These are phyloP conservation scores for Sarcophaga subvicina DNA, from an alignment of 2,888 invertebrate genomes.

Conservation along the genomic window DNA sequence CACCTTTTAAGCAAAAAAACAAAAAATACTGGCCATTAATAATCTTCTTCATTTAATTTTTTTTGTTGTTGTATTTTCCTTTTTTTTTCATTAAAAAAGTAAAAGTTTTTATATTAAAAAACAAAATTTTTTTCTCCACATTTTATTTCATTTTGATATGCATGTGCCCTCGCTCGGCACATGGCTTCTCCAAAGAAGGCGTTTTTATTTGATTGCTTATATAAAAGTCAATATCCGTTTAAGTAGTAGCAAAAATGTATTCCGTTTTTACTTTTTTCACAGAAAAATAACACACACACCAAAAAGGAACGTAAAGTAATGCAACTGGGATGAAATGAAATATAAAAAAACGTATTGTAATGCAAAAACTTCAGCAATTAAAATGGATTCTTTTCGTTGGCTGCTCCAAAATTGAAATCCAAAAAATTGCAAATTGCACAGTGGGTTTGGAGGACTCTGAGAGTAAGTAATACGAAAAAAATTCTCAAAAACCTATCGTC, in stretches of 20 bases:
- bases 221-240: constrained; percentile 62
- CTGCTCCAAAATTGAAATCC: constrained; percentile 11
- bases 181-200: constrained; percentile 4
- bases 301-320: no score
- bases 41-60: neutral
- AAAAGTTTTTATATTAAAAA: constrained; percentile 42
- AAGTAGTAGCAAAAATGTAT: constrained; percentile 41
- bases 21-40: constrained; percentile 8
- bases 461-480: no score
- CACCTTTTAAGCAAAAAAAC: neutral
- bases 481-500: no score
- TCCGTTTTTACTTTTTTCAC: constrained; percentile 11
- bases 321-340: constrained; percentile 13
- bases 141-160: neutral
- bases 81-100: constrained; percentile 26
- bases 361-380: constrained; percentile 68
- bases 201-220: constrained; percentile 40
- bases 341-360: constrained; percentile 34
- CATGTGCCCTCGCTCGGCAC: neutral
- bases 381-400: constrained; percentile 44
- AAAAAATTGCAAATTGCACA: neutral
- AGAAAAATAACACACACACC: no score
- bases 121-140: no score
- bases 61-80: neutral
- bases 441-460: neutral